Evolutionary conservation across 2,888 invertebrate genomes (phyloP), one percentile per base, ranked within the genome.

Genomic region (Pocota personata): DNA sequence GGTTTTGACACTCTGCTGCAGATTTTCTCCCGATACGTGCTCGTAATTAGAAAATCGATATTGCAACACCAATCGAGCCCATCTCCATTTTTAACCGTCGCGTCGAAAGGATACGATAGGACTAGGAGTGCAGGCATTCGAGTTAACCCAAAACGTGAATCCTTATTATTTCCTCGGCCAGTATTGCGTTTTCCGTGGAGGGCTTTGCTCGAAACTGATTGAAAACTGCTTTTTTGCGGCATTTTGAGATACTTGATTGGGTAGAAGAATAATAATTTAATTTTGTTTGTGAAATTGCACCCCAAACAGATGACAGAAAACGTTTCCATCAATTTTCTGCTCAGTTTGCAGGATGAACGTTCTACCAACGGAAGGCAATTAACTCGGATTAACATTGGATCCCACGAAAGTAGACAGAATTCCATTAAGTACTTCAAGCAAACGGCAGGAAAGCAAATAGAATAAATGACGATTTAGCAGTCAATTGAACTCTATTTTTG

Each of bases 41-140:
- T n/a, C n/a, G n/a, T 32, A 30, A 62, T 73, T 43, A 43, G 62
- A 73, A 64, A 73, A 73, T 73, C 73, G 52, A 73, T 73, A 55
- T 32, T 32, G n/a, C 14, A 6, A 48, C 73, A 62, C 37, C 40
- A 52, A 72, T 24, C 16, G 66, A n/a, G 14, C 16, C 14, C 12
- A 30, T 40, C 40, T 55, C 19, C 40, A 43, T 27, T n/a, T 37
- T 37, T n/a, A 14, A n/a, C 40, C 3, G 8, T 14, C n/a, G 12
- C 0, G n/a, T n/a, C 37, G 37, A 37, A n/a, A n/a, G 37, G 37
- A n/a, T 37, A 4, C 35, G 0, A 1, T 21, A 37, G 30, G 27
- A 6, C 8, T 37, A n/a, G n/a, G n/a, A n/a, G 19, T 60, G 37
- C 30, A 50, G 48, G 60, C 37, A 37, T 27, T 50, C 24, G 52